Base-by-base conservation (phyloP, 2,113 vertebrate species). In the Takifugu bimaculatus region DNA sequence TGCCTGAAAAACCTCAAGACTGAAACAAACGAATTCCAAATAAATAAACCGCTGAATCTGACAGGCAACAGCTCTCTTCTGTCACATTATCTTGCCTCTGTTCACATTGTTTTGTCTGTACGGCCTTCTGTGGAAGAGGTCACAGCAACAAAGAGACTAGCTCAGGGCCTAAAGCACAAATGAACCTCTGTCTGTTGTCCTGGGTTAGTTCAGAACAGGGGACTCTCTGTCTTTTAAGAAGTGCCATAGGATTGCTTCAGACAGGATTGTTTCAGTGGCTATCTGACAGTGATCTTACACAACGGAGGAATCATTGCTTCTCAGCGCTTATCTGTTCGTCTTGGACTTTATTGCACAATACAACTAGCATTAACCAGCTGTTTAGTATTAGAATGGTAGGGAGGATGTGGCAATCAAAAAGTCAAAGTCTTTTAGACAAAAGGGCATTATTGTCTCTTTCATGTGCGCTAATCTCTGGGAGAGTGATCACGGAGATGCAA, bases 81-180 rank as follows among this genome's bases (percentile, higher is more conserved):
- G 51, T 55, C 52, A 56, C 45, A 66, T 68, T 69, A 63, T 70
- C 63, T 68, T 11, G 52, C 60, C 35, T 66, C 50, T 44, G 13
- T 65, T 66, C 57, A 81, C 72, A 67, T 76, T 85, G 81, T 89
- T 86, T 71, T 83, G 86, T 85, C 82, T 84, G 54, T 25, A 50
- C 57, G 13, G 65, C 72, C 55, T 75, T 71, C 44, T 56, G 39
- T 15, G 42, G 58, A 70, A 75, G 72, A 83, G 83, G 86, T 85
- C 81, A 81, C 70, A 48, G 85, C 82, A 81, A 85, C 82, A 79
- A 70, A 78, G 72, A 54, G 57, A 5, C 47, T n/a, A 70, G 62
- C 70, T 65, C 62, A 80, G 48, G 64, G 74, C 66, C 5, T 26
- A 65, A 35, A 35, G 54, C 76, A 83, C 82, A 85, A 81, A 63